Percentiles rank a stretch among this genome's conserved stretches.
Evolutionary conservation across 1,140 invertebrate species (phyloP).

Genomic region (Heliconius congener): DNA sequence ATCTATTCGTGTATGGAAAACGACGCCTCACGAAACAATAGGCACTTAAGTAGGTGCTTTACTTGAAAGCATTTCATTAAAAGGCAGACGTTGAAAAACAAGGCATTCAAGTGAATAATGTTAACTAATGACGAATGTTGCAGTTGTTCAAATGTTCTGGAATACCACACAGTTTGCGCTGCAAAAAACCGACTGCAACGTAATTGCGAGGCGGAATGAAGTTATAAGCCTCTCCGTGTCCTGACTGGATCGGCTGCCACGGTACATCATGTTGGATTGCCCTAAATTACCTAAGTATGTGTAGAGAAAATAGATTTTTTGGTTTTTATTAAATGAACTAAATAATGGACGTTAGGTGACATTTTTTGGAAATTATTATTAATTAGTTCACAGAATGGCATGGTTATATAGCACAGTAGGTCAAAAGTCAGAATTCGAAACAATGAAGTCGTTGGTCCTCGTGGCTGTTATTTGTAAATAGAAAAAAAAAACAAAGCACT

Average conservation of each 20-base stretch:
- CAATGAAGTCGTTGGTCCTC: no score
- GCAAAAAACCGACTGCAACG: slow-evolving; percentile 59
- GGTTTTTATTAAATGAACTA: slow-evolving; percentile 14
- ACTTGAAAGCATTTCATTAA: slow-evolving; percentile 58
- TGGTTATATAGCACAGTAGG: no score
- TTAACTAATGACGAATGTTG: slow-evolving; percentile 72
- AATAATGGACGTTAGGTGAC: not conserved
- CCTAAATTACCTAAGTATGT: not conserved
- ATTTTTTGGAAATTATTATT: not conserved
- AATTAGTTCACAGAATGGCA: no score
- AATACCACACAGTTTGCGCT: slow-evolving; percentile 51
- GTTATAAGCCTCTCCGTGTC: slow-evolving; percentile 56
- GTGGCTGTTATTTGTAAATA: no score
- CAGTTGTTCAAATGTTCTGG: slow-evolving; percentile 60
- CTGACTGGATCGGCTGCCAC: slow-evolving; percentile 34
- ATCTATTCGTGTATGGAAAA: slow-evolving; percentile 43
- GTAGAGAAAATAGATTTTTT: not conserved
- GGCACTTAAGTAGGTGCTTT: slow-evolving; percentile 49
- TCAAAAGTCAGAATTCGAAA: no score
- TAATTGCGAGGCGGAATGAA: slow-evolving; percentile 65
- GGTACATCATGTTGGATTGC: slow-evolving; percentile 23
- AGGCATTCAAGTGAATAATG: slow-evolving; percentile 62
- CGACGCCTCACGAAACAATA: slow-evolving; percentile 48
- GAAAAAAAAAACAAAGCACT: no score
- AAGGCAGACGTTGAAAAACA: slow-evolving; percentile 66